Base-by-base conservation (phyloP, 2,888 invertebrate genomes). In the Melangyna quadrimaculata region DNA sequence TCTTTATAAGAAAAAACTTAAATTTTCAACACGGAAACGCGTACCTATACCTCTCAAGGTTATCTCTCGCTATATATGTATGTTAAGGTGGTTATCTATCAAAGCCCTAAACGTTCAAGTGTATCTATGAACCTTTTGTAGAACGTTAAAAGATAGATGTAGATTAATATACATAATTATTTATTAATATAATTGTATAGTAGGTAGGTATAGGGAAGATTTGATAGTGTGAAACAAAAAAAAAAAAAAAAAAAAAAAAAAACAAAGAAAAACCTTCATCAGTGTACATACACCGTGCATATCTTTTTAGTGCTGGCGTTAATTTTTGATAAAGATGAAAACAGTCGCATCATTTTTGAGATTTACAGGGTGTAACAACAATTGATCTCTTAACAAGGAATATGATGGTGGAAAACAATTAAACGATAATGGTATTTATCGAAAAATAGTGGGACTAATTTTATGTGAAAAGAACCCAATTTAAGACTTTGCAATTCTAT, bases 41-140 rank as follows among this genome's bases (percentile, higher is more conserved):
- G 48, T 77, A 29, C 45, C 19, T 45, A 67, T 78, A 57, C 14
- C 48, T 51, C 63, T 67, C 67, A 78, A 78, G 78, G 78, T 72
- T 78, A 78, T 57, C 57, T 27, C 45, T 22, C 19, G 22, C 9
- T 24, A 37, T 61, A 29, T 61, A 45, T n/a, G n/a, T n/a, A n/a
- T n/a, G n/a, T n/a, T 37, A 22, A 51, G 17, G 59, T 17, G 40
- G 40, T 63, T 43, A 51, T 32, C 51, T 57, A 57, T 48, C n/a
- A 37, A 19, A 57, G 69, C 75, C 75, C 69, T 69, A 59, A 48
- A 40, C 57, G 61, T 27, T 59, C 12, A 59, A 67, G 22, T 53
- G 37, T 61, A 61, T 61, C 32, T 57, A 29, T 57, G 59, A 37
- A 59, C 59, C 35, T 59, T 59, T 59, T 59, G 14, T 22, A 35